Base-by-base conservation (phyloP, 2,888 invertebrate genomes). In the Orgyia antiqua region DNA sequence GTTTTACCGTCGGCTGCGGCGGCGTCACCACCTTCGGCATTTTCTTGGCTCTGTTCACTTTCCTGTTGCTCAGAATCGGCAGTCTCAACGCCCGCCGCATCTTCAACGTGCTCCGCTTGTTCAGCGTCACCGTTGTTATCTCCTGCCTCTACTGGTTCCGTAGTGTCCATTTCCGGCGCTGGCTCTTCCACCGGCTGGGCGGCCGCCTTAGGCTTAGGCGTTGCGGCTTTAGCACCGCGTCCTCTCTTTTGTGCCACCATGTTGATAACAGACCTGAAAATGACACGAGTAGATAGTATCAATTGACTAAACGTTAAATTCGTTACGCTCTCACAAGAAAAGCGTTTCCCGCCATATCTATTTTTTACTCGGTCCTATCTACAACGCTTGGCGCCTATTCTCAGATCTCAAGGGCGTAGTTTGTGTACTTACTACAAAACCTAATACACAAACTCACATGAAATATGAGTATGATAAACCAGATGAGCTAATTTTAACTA, bases 231-330 rank as follows among this genome's bases (percentile, higher is more conserved):
- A 20, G 78, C 84, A 27, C 84, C 84, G 38, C 86, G 84, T 40
- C 86, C 86, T 62, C 68, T 74, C 56, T 83, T 84, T 39, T 73
- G 79, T 32, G 86, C 83, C 39, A 86, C 86, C 86, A 86, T 84
- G 43, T 39, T 78, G 47, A 48, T 44, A 49, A 42, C 32, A 32
- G 27, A 36, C 39, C 66, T 68, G 63, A 26, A 68, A 67, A 36
- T 29, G 39, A 50, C 44, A 52, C 33, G 35, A 36, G 33, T 35
- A 34, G 42, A 40, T 36, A 31, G 29, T 42, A 37, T 44, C 39
- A 33, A 39, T 40, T 33, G 42, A 45, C 43, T 43, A 32, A 40
- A 39, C 47, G 48, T 44, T 39, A 30, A 27, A 40, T 46, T 40
- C 43, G 46, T 51, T 46, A 58, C 51, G 52, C 45, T 56, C 42